These are phyloP conservation scores for Alouatta caraya DNA, from an alignment of 2,797 vertebrate species.

Conservation along the genomic window DNA sequence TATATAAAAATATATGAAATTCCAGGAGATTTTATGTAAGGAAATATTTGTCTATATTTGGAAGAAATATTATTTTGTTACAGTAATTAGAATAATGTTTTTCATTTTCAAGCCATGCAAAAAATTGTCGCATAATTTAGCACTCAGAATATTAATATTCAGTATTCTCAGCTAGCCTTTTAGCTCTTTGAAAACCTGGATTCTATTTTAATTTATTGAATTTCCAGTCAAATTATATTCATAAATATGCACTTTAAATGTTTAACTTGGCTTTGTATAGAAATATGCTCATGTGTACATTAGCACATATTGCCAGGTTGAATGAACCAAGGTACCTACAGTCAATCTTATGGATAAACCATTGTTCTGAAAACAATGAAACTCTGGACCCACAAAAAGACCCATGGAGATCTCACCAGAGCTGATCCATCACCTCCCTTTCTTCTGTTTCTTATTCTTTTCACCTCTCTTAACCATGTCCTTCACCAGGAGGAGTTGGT, in stretches of 20 bases:
- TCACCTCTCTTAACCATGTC: background rate
- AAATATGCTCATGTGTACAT: background rate
- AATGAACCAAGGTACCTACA: background rate
- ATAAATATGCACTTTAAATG: background rate
- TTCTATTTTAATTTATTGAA: slow-evolving; percentile 32
- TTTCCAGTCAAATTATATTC: background rate
- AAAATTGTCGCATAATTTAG: background rate
- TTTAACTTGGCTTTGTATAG: background rate
- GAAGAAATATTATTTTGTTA: background rate
- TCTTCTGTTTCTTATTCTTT: background rate
- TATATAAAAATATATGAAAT: background rate
- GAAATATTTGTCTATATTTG: background rate
- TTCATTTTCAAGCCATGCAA: background rate
- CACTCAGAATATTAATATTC: background rate
- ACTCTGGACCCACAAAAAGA: background rate
- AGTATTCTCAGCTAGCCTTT: background rate
- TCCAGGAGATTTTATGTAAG: background rate
- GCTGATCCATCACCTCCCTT: background rate
- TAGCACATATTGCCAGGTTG: background rate
- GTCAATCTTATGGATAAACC: background rate
- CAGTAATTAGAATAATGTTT: background rate
- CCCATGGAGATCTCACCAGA: background rate
- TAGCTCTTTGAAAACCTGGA: background rate
- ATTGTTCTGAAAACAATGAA: background rate
- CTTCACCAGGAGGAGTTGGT: background rate